These are phyloP conservation scores for Holothuria glaberrima DNA, from an alignment of 35 echinoderm and acorn worm species.

Conservation along the genomic window DNA sequence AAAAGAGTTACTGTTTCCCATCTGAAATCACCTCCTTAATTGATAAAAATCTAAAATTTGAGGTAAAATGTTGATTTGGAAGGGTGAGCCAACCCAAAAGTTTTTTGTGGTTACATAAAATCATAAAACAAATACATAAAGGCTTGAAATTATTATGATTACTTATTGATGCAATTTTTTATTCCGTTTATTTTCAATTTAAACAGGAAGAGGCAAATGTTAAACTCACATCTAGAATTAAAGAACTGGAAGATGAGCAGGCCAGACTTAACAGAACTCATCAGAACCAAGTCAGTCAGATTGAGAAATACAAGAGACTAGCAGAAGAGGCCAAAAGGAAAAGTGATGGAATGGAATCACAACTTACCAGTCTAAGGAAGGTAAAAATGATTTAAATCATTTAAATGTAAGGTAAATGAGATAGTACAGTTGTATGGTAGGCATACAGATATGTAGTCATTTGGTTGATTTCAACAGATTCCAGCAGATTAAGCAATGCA, in stretches of 20 bases:
- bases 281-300: slow-evolving; percentile 87
- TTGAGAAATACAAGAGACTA: slow-evolving; percentile 97
- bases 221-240: slow-evolving; percentile 67
- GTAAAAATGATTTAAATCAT: slow-evolving; percentile 38
- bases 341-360: slow-evolving; percentile 81
- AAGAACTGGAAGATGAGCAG: slow-evolving; percentile 90
- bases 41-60: no score
- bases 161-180: background rate
- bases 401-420: no score
- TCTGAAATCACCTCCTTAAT: no score
- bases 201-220: slow-evolving; percentile 73
- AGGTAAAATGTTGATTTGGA: no score
- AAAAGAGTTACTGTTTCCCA: no score
- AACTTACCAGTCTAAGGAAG: slow-evolving; percentile 79
- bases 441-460: no score
- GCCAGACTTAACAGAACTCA: slow-evolving; percentile 78
- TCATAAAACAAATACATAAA: background rate
- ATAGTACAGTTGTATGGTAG: no score
- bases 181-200: background rate
- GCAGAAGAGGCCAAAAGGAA: slow-evolving; percentile 90
- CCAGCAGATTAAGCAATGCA: no score
- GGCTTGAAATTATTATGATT: background rate
- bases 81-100: no score
- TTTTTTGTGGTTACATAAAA: no score
- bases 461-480: no score